Percentiles rank a stretch among this genome's conserved stretches.
These are phyloP conservation scores for Carlito syrichta DNA, from an alignment of 2,113 vertebrate species.

Conservation along the genomic window DNA sequence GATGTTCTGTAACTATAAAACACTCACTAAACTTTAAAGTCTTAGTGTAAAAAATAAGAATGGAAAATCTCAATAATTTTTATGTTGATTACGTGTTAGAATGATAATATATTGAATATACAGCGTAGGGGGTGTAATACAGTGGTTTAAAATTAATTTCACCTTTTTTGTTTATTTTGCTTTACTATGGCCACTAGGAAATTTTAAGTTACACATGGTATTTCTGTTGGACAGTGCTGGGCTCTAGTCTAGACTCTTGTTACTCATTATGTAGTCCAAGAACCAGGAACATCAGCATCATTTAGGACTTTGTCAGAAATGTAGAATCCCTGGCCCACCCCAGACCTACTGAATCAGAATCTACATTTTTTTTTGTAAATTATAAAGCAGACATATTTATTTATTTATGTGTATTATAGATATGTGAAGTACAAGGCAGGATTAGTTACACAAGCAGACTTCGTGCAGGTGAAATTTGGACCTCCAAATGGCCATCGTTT, in stretches of 20 bases:
- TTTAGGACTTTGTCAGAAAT: neutral
- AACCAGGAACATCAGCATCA: neutral
- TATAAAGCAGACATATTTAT: too few relatives aligned
- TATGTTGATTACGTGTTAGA: neutral
- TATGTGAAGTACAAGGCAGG: too few relatives aligned
- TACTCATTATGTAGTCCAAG: neutral
- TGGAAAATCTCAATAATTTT: neutral
- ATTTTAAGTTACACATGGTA: neutral
- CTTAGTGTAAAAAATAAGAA: neutral
- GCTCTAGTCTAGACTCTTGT: neutral
- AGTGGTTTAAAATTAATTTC: neutral
- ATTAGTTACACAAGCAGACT: too few relatives aligned
- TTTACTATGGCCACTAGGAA: neutral
- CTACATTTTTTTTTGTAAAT: too few relatives aligned
- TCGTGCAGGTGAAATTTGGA: too few relatives aligned
- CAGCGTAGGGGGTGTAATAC: neutral
- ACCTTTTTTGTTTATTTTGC: neutral
- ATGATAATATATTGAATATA: neutral
- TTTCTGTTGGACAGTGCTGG: neutral
- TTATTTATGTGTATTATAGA: too few relatives aligned
- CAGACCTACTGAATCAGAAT: neutral
- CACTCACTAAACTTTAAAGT: neutral
- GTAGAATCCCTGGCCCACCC: neutral
- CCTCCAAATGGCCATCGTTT: too few relatives aligned
- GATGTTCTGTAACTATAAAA: neutral